Evolutionary conservation across 2,888 invertebrate species (phyloP), one percentile per base, ranked within the genome.

Genomic region (Harpalus rubripes): DNA sequence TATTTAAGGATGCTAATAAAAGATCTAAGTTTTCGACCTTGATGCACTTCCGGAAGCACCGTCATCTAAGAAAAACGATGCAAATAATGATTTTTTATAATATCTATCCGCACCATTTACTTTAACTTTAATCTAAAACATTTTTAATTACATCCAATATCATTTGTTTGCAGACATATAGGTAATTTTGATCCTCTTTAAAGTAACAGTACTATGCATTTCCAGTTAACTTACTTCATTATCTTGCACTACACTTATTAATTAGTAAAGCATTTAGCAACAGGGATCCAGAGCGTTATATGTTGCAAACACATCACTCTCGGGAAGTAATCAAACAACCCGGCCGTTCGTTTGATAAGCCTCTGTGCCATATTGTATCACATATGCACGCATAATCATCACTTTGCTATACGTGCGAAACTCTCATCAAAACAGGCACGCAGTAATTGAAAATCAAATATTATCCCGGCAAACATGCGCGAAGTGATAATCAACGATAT

Each of bases 401-500:
- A n/a, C 68, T 15, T 39, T 22, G 39, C 39, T 68, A 1, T 22
- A 39, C 12, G 32, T 39, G 63, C 22, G 63, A 39, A 61, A 22
- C 63, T 22, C 12, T 22, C 63, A 26, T 22, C 63, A 26, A 16
- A 12, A 18, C 26, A 12, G 63, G 22, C 63, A 63, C 26, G 22
- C 18, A 63, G 68, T 68, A 68, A 68, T 68, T 68, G 68, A 68
- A 68, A 68, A 68, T 39, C 68, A 68, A 68, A 68, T 68, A 68
- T 68, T 68, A 68, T 32, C 68, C 32, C 26, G 12, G n/a, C 68
- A 68, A 68, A 68, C 68, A 68, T 41, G 68, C 68, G 68, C 39
- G 68, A 68, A 68, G 68, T 68, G 68, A 68, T 68, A 68, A 68
- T 68, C 68, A 68, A 68, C 68, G 68, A 68, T 68, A 68, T 32